phyloP scores from a whole-genome alignment of 2,797 vertebrate species.

The Gambelia wislizenii region DNA sequence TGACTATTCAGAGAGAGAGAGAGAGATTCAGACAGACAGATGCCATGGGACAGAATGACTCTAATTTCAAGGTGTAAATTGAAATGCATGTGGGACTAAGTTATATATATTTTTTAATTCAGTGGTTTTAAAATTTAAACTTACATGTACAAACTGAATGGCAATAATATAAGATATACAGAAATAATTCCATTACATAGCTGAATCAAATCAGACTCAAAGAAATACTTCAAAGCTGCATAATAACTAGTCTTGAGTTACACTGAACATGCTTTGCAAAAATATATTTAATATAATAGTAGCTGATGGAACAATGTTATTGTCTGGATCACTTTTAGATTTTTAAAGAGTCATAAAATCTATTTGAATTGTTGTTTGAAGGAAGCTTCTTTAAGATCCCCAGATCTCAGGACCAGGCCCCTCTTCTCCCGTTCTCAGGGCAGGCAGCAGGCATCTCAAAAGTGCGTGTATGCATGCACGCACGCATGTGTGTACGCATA shows the following conservation, averaged over 20 bases:
- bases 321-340: background rate
- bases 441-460: no score
- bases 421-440: no score
- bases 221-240: background rate
- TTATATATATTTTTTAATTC: constrained; percentile 6
- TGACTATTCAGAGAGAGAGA: constrained; percentile 52
- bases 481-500: no score
- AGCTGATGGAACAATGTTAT: background rate
- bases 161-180: background rate
- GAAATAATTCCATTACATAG: background rate
- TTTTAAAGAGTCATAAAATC: background rate
- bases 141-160: constrained; percentile 7
- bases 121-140: constrained; percentile 9
- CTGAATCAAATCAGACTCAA: background rate
- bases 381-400: background rate
- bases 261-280: no score
- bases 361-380: background rate
- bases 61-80: constrained; percentile 38
- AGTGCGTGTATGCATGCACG: no score
- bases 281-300: background rate
- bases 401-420: no score
- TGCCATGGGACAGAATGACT: background rate
- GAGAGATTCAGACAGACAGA: no score
- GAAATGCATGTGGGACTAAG: background rate
- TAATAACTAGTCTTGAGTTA: background rate